Percentiles rank a stretch among this genome's conserved stretches.
Evolutionary conservation across 1,140 invertebrate species (phyloP).

Genomic region (Yoshiicerus persimilis): DNA sequence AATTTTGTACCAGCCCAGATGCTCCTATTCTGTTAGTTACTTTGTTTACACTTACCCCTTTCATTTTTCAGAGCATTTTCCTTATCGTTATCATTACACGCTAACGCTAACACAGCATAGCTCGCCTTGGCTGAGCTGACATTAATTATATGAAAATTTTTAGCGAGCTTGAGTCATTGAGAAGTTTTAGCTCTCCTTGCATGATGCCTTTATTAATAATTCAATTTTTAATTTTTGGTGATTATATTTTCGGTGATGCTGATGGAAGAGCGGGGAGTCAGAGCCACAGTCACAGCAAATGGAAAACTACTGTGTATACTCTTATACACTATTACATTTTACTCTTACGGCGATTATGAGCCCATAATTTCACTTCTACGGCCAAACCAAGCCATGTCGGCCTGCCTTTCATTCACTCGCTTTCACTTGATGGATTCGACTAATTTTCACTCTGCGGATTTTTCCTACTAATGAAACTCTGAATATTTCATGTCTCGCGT

Average conservation of each 20-base stretch:
- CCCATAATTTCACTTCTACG: neutral
- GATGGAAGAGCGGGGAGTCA: neutral
- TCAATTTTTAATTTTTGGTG: constrained; percentile 50
- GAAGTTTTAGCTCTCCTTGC: constrained; percentile 13
- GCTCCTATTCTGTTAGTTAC: neutral
- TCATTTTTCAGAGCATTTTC: neutral
- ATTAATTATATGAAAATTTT: constrained; percentile 20
- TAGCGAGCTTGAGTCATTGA: neutral
- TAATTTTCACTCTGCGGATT: constrained; percentile 41
- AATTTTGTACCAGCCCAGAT: neutral
- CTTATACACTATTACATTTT: neutral
- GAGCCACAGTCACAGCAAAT: neutral
- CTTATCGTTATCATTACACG: neutral
- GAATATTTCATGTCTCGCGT: constrained; percentile 37
- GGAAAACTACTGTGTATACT: neutral
- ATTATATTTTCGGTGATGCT: constrained; percentile 43
- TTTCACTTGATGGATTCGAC: constrained; percentile 42
- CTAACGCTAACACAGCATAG: neutral
- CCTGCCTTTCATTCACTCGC: neutral
- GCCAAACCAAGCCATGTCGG: neutral
- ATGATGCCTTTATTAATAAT: constrained; percentile 47
- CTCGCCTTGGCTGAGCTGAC: neutral
- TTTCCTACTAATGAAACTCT: constrained; percentile 38
- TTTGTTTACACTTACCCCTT: neutral
- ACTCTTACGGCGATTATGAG: neutral